Conservation (phyloP, 2,888 invertebrate genomes). For the Lapara coniferarum region DNA sequence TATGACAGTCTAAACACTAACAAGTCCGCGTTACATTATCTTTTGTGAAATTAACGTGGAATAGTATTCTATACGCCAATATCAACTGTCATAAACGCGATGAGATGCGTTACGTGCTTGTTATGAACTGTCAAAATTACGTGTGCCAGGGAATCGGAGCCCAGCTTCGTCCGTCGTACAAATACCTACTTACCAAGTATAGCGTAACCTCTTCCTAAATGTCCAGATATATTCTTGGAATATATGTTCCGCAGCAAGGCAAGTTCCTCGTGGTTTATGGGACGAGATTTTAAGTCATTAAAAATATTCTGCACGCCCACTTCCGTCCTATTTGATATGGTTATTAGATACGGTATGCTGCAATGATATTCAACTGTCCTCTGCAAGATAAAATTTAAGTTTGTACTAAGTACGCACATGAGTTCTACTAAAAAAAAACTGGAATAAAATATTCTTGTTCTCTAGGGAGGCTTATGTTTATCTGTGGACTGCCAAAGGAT, state of each 20-base stretch:
- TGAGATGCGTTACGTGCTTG: too few species aligned
- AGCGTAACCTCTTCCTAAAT: constrained; percentile 59
- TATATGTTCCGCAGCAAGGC: constrained; percentile 60
- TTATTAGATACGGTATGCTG: constrained; percentile 53
- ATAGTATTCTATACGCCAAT: too few species aligned
- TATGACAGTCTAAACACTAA: too few species aligned
- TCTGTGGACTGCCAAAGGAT: too few species aligned
- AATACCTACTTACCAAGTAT: constrained; percentile 51
- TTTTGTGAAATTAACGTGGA: too few species aligned
- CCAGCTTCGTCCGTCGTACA: background rate
- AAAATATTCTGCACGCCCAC: constrained; percentile 49
- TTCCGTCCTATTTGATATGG: constrained; percentile 57
- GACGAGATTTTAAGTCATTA: constrained; percentile 50
- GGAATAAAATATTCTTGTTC: too few species aligned
- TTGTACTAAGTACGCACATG: background rate
- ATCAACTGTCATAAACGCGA: too few species aligned
- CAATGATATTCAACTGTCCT: constrained; percentile 51
- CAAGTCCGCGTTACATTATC: too few species aligned
- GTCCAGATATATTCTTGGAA: constrained; percentile 48
- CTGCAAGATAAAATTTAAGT: constrained; percentile 40
- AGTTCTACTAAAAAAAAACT: too few species aligned
- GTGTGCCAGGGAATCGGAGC: too few species aligned
- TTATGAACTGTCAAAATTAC: too few species aligned
- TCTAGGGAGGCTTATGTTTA: too few species aligned
- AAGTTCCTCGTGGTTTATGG: constrained; percentile 59